Conservation (phyloP, 2,113 vertebrate species). For the Onychostruthus taczanowskii region DNA sequence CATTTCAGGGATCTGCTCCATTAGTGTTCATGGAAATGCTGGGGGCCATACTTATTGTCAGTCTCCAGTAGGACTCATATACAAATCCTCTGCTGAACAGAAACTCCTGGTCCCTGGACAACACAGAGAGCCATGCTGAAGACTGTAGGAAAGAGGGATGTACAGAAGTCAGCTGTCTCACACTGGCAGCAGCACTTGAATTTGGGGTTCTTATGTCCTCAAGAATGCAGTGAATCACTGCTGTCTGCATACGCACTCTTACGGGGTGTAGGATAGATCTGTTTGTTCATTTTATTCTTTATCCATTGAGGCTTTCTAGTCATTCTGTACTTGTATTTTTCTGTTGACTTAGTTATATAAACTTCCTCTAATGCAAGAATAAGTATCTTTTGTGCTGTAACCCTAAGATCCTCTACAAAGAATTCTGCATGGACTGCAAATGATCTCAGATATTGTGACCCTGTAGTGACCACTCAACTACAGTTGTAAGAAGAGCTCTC, state of each 20-base stretch:
- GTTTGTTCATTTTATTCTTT: background rate
- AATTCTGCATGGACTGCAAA: background rate
- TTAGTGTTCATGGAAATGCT: background rate
- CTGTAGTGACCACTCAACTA: background rate
- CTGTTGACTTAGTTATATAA: slow-evolving; percentile 29
- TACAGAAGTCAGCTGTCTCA: background rate
- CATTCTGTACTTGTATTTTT: background rate
- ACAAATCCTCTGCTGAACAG: background rate
- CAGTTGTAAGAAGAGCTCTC: background rate
- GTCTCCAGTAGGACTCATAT: background rate
- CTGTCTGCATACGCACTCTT: rapidly evolving
- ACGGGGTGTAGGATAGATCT: background rate
- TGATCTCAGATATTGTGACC: background rate
- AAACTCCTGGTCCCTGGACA: background rate
- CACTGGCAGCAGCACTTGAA: background rate
- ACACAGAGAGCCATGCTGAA: background rate
- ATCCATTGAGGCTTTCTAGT: background rate
- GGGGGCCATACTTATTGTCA: background rate
- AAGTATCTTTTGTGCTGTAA: background rate
- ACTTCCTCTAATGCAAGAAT: background rate
- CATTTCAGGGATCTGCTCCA: background rate
- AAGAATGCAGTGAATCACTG: background rate
- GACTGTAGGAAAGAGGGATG: background rate
- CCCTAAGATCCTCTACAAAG: background rate
- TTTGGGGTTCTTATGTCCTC: background rate